Evolutionary conservation across 64 coral and sea anemone species (phyloP).

Genomic region (Actinia tenebrosa): DNA sequence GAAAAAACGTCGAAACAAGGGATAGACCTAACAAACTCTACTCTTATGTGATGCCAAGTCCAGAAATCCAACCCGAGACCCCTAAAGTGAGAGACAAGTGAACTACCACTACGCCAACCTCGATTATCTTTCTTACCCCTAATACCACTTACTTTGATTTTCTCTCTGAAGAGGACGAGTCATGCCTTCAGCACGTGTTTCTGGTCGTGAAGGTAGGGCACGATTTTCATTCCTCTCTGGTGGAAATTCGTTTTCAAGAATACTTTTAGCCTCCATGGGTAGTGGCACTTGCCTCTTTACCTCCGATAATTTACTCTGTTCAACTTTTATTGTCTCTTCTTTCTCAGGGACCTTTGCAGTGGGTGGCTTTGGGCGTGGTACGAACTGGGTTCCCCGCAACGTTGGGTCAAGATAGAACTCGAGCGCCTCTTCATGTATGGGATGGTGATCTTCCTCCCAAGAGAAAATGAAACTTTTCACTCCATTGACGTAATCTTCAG

Average conservation of each 20-base stretch:
- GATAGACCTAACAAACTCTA: too few species aligned
- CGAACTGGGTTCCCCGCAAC: conserved; percentile 30
- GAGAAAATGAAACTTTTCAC: conserved; percentile 63
- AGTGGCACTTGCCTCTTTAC: not conserved
- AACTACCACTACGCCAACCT: too few species aligned
- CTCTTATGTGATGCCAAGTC: too few species aligned
- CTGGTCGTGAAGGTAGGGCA: not conserved
- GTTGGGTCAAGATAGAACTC: conserved; percentile 32
- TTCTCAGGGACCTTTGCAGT: not conserved
- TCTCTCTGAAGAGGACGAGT: not conserved
- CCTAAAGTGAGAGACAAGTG: too few species aligned
- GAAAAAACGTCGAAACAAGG: too few species aligned
- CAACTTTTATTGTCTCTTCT: not conserved
- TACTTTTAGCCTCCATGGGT: not conserved
- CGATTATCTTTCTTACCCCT: too few species aligned
- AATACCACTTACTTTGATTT: not conserved
- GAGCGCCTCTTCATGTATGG: conserved; percentile 63
- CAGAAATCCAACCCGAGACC: too few species aligned
- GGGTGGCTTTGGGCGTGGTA: not conserved
- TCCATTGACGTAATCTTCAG: conserved; percentile 40
- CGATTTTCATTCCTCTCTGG: conserved; percentile 7
- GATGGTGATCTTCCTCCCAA: conserved; percentile 52
- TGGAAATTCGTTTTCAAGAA: not conserved
- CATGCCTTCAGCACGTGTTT: not conserved
- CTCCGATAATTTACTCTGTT: not conserved